phyloP scores from a whole-genome alignment of 2,888 invertebrate genomes.

The Odontothrips loti region DNA sequence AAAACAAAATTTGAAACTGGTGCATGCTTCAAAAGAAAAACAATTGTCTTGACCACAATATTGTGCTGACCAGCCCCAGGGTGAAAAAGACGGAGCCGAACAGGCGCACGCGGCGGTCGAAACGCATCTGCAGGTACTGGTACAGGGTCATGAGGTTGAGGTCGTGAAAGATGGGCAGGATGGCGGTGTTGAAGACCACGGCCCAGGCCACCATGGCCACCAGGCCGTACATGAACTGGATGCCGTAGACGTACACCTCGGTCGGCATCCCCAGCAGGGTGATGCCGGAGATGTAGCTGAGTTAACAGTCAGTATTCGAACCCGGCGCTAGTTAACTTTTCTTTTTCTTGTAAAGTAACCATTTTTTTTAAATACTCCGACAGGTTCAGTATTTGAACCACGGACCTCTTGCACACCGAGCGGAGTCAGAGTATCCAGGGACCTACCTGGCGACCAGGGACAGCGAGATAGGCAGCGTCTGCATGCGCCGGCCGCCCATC shows the following conservation, averaged over 20 bases:
- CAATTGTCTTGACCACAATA: too few relatives aligned
- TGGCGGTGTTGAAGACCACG: slow-evolving; percentile 61
- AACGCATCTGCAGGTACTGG: slow-evolving; percentile 70
- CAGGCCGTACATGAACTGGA: slow-evolving; percentile 65
- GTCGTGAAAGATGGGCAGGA: slow-evolving; percentile 69
- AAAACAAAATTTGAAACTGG: too few relatives aligned
- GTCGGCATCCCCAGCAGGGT: slow-evolving; percentile 74
- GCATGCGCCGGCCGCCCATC: slow-evolving; percentile 77
- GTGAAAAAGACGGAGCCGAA: slow-evolving; percentile 67
- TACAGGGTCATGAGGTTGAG: slow-evolving; percentile 73
- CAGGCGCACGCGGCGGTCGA: slow-evolving; percentile 62
- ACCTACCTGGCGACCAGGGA: slow-evolving; percentile 76
- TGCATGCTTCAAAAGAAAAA: too few relatives aligned
- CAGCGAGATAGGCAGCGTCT: slow-evolving; percentile 75
- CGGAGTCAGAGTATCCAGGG: neutral
- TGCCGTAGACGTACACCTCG: slow-evolving; percentile 76
- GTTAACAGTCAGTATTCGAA: slow-evolving; percentile 33
- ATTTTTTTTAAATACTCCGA: too few relatives aligned
- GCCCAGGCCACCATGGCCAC: slow-evolving; percentile 62
- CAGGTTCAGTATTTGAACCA: neutral
- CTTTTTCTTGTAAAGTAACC: neutral
- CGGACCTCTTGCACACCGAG: neutral
- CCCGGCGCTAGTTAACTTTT: neutral
- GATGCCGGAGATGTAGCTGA: slow-evolving; percentile 70
- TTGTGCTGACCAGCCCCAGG: slow-evolving; percentile 43